phyloP scores from a whole-genome alignment of 2,797 vertebrate genomes.

The Florisuga fusca region DNA sequence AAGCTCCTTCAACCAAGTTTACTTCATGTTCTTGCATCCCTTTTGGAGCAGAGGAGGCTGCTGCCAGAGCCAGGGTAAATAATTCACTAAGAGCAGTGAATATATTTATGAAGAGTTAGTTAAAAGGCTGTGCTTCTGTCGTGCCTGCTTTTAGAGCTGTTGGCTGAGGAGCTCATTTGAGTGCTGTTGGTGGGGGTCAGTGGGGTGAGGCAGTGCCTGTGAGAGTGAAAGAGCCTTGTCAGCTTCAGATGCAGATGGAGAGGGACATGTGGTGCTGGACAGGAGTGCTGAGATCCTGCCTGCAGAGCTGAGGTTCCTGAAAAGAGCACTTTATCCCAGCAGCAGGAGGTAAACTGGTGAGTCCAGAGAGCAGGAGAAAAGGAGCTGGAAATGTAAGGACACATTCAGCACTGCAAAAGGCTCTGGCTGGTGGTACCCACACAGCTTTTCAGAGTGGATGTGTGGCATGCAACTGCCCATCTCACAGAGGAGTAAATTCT shows the following conservation, averaged over 20 bases:
- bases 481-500: neutral
- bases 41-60: constrained; percentile 24
- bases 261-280: neutral
- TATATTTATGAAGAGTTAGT: constrained; percentile 51
- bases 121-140: constrained; percentile 51
- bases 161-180: constrained; percentile 45
- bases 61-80: constrained; percentile 49
- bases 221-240: neutral
- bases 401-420: neutral
- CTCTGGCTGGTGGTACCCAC: neutral
- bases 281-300: neutral
- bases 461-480: neutral
- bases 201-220: constrained; percentile 25
- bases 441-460: neutral
- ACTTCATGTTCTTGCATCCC: neutral
- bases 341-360: neutral
- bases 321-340: constrained; percentile 8
- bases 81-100: constrained; percentile 31
- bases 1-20: neutral
- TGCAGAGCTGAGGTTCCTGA: constrained; percentile 15
- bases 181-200: constrained; percentile 14
- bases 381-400: neutral
- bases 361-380: neutral
- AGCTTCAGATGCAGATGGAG: constrained; percentile 14
- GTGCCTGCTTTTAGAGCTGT: constrained; percentile 25